A percentile compares a stretch with the other conserved stretches of the same genome.
Conservation (phyloP, 2,797 vertebrate species). For the Onychomys arenicola region DNA sequence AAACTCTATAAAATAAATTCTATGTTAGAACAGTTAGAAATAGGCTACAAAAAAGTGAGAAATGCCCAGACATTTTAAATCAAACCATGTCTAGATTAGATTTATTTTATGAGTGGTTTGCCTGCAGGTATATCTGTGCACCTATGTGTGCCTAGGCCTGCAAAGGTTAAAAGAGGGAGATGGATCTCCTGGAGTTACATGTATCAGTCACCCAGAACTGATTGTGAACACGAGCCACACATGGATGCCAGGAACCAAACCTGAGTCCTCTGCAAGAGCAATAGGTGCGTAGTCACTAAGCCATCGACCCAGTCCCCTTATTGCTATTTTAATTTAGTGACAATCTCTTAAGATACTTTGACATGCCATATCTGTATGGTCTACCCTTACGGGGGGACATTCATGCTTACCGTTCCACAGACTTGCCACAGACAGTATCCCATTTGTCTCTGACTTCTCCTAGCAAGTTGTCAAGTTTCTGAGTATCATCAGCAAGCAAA, state of each 20-base stretch:
- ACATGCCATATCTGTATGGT: neutral
- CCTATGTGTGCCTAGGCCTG: neutral
- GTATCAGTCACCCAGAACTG: neutral
- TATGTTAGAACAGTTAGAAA: neutral
- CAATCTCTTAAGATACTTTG: neutral
- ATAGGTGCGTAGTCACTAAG: neutral
- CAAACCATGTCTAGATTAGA: slow-evolving; percentile 34
- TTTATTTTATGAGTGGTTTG: neutral
- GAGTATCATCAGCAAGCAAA: slow-evolving; percentile 93
- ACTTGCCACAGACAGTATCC: slow-evolving; percentile 99
- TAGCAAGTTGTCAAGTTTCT: slow-evolving; percentile 96
- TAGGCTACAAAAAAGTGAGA: slow-evolving; percentile 41
- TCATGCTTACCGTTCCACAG: slow-evolving; percentile 94
- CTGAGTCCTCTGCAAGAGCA: neutral
- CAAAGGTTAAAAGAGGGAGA: neutral
- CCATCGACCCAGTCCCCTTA: neutral
- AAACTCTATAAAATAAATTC: neutral
- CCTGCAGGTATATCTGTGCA: neutral
- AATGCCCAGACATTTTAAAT: neutral
- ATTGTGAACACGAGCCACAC: neutral
- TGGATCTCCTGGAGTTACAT: neutral
- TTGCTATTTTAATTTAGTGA: neutral
- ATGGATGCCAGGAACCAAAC: neutral
- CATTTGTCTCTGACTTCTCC: slow-evolving; percentile 98
- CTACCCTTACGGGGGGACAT: neutral